Evolutionary conservation across 2,888 invertebrate species (phyloP).

Genomic region (Phragmatobia fuliginosa): DNA sequence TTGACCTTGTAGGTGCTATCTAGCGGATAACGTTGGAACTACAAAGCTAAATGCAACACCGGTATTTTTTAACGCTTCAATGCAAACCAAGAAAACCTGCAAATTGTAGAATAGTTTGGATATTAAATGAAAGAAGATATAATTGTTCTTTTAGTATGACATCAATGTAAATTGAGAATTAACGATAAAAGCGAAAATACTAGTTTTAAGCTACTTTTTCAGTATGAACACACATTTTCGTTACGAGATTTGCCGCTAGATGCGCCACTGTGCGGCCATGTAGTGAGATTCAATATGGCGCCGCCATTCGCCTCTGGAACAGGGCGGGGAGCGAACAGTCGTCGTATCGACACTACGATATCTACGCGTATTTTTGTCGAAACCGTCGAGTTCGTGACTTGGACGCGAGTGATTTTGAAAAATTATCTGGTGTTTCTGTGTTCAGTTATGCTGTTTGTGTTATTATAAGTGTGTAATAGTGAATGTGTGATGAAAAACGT

Average conservation of each 20-base stretch:
- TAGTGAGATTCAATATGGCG: conserved; percentile 83
- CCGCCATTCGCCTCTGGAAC: conserved; percentile 84
- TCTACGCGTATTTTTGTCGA: conserved; percentile 84
- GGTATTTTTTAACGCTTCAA: conserved; percentile 13
- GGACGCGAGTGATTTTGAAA: conserved; percentile 83
- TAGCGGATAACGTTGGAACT: conserved; percentile 47
- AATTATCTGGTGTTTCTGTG: conserved; percentile 82
- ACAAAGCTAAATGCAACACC: conserved; percentile 28
- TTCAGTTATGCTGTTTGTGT: conserved; percentile 79
- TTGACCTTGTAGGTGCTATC: conserved; percentile 61
- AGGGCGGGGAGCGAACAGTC: conserved; percentile 85
- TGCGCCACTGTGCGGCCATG: conserved; percentile 67
- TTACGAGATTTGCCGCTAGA: conserved; percentile 71
- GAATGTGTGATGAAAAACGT: conserved; percentile 82
- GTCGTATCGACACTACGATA: conserved; percentile 81
- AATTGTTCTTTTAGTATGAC: not conserved
- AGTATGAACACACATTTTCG: conserved; percentile 48
- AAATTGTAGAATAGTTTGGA: not conserved
- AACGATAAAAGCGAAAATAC: not conserved
- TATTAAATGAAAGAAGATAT: not conserved
- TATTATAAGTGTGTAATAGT: conserved; percentile 78
- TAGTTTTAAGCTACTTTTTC: conserved; percentile 25
- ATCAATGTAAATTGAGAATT: not conserved
- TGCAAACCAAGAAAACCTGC: not conserved
- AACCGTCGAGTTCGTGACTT: conserved; percentile 81